Base-by-base conservation (phyloP, 1,140 invertebrate genomes). In the Stegodyphus dumicola region DNA sequence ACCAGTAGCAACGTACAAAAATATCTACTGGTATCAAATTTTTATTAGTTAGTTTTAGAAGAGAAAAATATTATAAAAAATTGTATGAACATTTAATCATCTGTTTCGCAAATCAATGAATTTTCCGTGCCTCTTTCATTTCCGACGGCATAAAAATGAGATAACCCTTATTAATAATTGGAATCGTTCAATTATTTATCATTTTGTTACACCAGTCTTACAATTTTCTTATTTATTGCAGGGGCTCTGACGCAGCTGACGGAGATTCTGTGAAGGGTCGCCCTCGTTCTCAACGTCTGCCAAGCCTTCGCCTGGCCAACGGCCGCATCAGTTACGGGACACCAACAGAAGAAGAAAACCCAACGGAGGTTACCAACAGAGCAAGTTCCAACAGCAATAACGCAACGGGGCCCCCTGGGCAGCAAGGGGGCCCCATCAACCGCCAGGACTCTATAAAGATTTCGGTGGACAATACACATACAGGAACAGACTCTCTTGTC, bases 251-350 rank as follows among this genome's bases (percentile, higher is more conserved):
- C 9, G 60, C 71, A 6, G 67, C 75, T 48, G 86, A 87, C 73
- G 79, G 73, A 6, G 86, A 87, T 64, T 79, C 85, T 4, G 69
- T 33, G 66, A 80, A 80, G 48, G 51, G 77, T 48, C 77, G 65
- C 9, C 52, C 65, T 5, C 81, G 81, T 10, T 67, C 66, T 52
- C 52, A 77, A 15, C 78, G 86, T 10, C 69, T 87, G 75, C 86
- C 86, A 48, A 87, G 86, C 77, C 92, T 94, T 89, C 92, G 93
- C 88, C 90, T 94, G 91, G 93, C 93, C 89, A 94, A 94, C 92
- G 86, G 86, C 74, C 78, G 86, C 74, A 77, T 87, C 71, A 80
- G 75, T 60, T 87, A 83, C 77, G 73, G 73, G 48, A 77, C 73
- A 54, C 78, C 86, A 15, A 15, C 78, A 13, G 75, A 85, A 53